Conservation (phyloP, 1,140 invertebrate genomes). For the Aphis gossypii region DNA sequence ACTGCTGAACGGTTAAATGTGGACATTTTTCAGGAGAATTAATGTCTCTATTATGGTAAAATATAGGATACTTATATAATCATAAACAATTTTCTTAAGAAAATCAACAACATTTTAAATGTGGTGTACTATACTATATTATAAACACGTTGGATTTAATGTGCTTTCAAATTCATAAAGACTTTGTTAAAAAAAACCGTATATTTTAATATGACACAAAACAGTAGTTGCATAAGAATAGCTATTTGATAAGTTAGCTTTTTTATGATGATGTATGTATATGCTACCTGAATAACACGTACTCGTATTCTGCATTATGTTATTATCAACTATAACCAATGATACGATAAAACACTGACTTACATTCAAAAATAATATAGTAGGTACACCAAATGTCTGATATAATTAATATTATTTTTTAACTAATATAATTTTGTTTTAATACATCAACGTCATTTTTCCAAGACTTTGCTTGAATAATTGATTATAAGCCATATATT, state of each 20-base stretch:
- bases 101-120: neutral
- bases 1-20: neutral
- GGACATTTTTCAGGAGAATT: neutral
- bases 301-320: neutral
- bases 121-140: neutral
- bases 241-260: neutral
- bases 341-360: neutral
- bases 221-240: neutral
- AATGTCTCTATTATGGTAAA: neutral
- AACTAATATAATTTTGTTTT: neutral
- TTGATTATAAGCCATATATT: neutral
- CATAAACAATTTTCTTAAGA: neutral
- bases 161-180: neutral
- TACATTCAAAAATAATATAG: neutral
- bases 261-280: neutral
- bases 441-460: neutral
- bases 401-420: neutral
- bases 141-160: neutral
- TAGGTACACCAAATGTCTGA: neutral
- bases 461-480: neutral
- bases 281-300: neutral
- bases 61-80: neutral
- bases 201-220: neutral
- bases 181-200: neutral
- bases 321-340: neutral